Conservation (phyloP, 2,888 invertebrate species). For the Drosophila anomalipes region DNA sequence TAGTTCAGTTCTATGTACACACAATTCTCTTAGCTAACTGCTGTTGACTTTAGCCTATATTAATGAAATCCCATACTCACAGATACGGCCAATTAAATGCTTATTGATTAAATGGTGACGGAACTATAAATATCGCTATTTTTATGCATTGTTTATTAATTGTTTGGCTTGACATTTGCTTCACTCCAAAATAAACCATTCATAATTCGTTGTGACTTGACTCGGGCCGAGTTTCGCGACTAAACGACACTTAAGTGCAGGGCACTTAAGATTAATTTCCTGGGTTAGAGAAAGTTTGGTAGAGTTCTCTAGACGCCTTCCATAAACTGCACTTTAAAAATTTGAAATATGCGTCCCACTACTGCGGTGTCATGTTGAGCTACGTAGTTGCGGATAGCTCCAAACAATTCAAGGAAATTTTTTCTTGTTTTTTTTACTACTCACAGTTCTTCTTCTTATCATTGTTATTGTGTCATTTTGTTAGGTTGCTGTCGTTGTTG, state of each 20-base stretch:
- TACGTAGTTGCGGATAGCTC: conserved; percentile 17
- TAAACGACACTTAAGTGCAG: conserved; percentile 41
- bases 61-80: conserved; percentile 7
- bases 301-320: conserved; percentile 11
- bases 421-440: neutral
- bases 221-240: conserved; percentile 7
- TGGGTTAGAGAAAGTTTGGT: conserved; percentile 4
- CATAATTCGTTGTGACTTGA: conserved; percentile 13
- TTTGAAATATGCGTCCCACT: conserved; percentile 28
- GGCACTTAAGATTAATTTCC: conserved; percentile 39
- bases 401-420: neutral
- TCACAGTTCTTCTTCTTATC: conserved; percentile 16
- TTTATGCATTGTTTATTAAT: conserved; percentile 30
- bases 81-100: conserved; percentile 41
- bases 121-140: conserved; percentile 14
- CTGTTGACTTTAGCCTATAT: conserved; percentile 24
- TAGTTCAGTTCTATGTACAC: conserved; percentile 1
- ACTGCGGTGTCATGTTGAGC: conserved; percentile 40
- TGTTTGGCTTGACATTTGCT: conserved; percentile 18
- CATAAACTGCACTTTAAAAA: conserved; percentile 29
- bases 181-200: neutral
- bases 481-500: neutral
- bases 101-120: conserved; percentile 39
- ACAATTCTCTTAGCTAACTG: conserved; percentile 10
- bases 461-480: neutral